Evolutionary conservation across 2,797 vertebrate species (phyloP).

Genomic region (Semaprochilodus insignis): DNA sequence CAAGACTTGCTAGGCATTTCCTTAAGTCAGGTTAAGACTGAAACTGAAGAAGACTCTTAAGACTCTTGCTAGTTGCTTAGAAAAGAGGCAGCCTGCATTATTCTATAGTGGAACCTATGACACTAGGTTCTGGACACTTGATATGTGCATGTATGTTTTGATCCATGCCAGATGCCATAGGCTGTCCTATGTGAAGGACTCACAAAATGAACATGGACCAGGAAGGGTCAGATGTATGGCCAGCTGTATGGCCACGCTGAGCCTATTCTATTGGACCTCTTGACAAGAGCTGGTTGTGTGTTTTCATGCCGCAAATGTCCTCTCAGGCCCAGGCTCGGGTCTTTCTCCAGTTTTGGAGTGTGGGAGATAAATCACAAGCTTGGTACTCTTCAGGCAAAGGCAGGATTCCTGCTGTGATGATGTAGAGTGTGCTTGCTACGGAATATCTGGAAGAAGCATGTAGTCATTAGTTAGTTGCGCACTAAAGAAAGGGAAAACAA

Average conservation of each 20-base stretch:
- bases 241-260: background rate
- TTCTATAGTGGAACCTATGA: background rate
- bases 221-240: background rate
- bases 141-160: slow-evolving; percentile 17
- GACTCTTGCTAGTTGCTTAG: background rate
- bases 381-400: background rate
- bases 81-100: background rate
- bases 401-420: background rate
- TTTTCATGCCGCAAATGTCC: slow-evolving; percentile 21
- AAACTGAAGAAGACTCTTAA: slow-evolving; percentile 67
- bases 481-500: slow-evolving; percentile 22
- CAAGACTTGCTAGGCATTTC: slow-evolving; percentile 62
- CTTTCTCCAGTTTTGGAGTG: slow-evolving; percentile 4
- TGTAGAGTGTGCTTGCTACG: background rate
- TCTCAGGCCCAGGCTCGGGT: background rate
- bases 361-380: background rate
- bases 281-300: background rate
- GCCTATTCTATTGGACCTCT: background rate
- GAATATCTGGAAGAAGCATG: background rate
- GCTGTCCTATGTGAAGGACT: background rate
- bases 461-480: background rate
- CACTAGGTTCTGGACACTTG: background rate
- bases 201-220: slow-evolving; percentile 6
- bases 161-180: slow-evolving; percentile 21
- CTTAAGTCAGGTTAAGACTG: slow-evolving; percentile 55